A percentile compares a stretch with the other conserved stretches of the same genome.
Conservation (phyloP, 2,797 vertebrate species). For the Epinephelus awoara region DNA sequence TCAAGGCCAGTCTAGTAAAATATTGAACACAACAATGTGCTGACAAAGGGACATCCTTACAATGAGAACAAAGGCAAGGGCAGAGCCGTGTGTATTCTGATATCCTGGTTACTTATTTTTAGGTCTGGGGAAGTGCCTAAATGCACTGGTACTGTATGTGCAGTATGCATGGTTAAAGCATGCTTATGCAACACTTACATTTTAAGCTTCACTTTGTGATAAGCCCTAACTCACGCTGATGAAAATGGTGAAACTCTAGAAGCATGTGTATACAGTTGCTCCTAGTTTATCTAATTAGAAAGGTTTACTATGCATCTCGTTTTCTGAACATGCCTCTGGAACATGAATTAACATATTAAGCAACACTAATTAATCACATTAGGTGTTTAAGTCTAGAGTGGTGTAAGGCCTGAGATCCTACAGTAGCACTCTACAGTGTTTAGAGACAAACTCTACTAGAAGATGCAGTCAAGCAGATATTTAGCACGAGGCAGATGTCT, state of each 20-base stretch:
- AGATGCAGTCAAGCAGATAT: neutral
- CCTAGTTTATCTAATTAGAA: conserved; percentile 23
- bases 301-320: conserved; percentile 33
- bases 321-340: conserved; percentile 21
- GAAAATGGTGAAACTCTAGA: conserved; percentile 24
- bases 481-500: conserved; percentile 5
- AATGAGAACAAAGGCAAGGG: conserved; percentile 45
- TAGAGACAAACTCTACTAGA: conserved; percentile 3
- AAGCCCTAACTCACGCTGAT: conserved; percentile 18
- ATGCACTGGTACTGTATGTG: conserved; percentile 34
- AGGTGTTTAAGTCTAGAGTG: conserved; percentile 24
- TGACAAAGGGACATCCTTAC: conserved; percentile 50
- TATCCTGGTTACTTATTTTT: conserved; percentile 52
- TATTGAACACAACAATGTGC: conserved; percentile 61
- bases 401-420: neutral
- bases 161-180: conserved; percentile 34
- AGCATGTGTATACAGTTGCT: conserved; percentile 1
- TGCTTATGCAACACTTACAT: conserved; percentile 45
- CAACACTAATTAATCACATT: conserved; percentile 51
- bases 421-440: neutral
- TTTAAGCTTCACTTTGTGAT: conserved; percentile 30
- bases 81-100: conserved; percentile 40
- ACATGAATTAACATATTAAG: conserved; percentile 35
- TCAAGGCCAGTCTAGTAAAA: conserved; percentile 61
- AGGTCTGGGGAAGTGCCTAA: conserved; percentile 34